Base-by-base conservation (phyloP, 2,888 invertebrate species). In the Deilephila elpenor region DNA sequence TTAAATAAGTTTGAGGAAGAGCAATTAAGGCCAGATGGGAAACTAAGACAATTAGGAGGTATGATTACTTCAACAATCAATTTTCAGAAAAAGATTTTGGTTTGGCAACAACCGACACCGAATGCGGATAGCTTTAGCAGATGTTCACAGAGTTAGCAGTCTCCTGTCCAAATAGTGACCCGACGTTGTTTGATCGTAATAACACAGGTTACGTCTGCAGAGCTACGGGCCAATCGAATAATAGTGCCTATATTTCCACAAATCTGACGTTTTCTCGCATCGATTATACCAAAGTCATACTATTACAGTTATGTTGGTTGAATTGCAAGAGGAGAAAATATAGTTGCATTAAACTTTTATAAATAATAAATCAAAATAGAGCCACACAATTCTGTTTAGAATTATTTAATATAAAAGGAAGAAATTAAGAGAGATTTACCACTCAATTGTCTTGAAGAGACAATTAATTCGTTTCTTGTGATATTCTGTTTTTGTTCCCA, bases 171-270 rank as follows among this genome's bases (percentile, higher is more conserved):
- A 60, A 60, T 29, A 60, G 60, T 17, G 60, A 29, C 29, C 29
- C 25, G 17, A 60, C 60, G 60, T 60, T 60, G 60, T 60, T 60
- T 60, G 60, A 29, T 60, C 60, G 60, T 60, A 60, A 29, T 29
- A 60, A 29, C 60, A 14, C 17, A 60, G 29, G 60, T 11, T 60
- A 17, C 60, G 60, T 60, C 14, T 29, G 29, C 14, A 60, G 29
- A 60, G 60, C 29, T 32, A 29, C 29, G 60, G 14, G 29, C 25
- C 17, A 29, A 29, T 14, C 29, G 25, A 17, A 29, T 60, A 64
- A 20, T 44, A 64, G 20, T 20, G 14, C 5, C 3, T 4, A 64
- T 56, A 37, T 37, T 32, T 32, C 61, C 29, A 61, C 17, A 61
- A 61, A 32, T 44, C 37, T 20, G 11, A 37, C 11, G 37, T 20